Evolutionary conservation across 2,888 invertebrate species (phyloP), one percentile per base, ranked within the genome.

Genomic region (Drosophila bunnanda): DNA sequence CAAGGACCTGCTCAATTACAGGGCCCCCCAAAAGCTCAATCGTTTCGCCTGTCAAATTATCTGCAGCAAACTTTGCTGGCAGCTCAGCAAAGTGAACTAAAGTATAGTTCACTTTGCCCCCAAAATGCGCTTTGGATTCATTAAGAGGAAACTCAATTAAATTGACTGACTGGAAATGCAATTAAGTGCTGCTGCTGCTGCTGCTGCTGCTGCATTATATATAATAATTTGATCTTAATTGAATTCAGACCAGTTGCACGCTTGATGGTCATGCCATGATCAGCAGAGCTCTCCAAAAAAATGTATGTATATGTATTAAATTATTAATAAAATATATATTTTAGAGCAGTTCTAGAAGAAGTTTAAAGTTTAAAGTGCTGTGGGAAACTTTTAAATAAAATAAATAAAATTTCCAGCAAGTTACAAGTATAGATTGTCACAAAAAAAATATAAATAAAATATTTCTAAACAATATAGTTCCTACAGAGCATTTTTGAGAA

Each of bases 41-140:
- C 46, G 71, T 25, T 48, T 75, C 34, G 17, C 32, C 81, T 54
- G 65, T 86, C 87, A 86, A 86, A 88, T 86, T 80, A 88, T 71
- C 64, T 44, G 62, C 46, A 25, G 44, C 58, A 41, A 80, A 62
- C 53, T 74, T 74, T 36, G 22, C 52, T 62, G 75, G 69, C 69
- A 69, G 75, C n/a, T 10, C 38, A 4, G 10, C 17, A 22, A 20
- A 10, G 10, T 22, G 6, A 10, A 52, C 7, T 7, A 13, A 8
- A 50, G 8, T 15, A 43, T 48, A 62, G 41, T 38, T n/a, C 13
- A 20, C 20, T 6, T 32, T 44, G 44, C 48, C 59, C 57, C 66
- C 39, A 43, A 55, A 75, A 57, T 36, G 46, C 67, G 66, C 41
- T 32, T 54, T 48, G 43, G 46, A 48, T 53, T 48, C 56, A 36